Conservation (phyloP, 2,797 vertebrate species). For the Enoplosus armatus region DNA sequence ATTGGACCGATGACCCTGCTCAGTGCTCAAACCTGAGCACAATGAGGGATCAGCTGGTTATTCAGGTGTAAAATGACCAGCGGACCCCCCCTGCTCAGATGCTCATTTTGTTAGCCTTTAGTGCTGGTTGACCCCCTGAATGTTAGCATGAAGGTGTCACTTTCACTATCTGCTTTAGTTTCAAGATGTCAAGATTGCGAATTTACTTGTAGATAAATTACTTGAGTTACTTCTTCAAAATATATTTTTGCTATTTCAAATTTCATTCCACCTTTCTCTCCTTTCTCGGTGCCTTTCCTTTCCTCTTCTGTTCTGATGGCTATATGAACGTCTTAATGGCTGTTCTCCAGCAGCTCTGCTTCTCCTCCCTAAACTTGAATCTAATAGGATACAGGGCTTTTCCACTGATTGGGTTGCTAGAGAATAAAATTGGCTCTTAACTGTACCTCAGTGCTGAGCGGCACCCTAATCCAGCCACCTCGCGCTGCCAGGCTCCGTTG, state of each 20-base stretch:
- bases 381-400: slow-evolving; percentile 87
- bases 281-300: slow-evolving; percentile 6
- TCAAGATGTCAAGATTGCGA: slow-evolving; percentile 19
- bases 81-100: slow-evolving; percentile 38
- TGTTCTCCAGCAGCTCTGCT: slow-evolving; percentile 73
- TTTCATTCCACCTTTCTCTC: slow-evolving; percentile 15
- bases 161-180: slow-evolving; percentile 19
- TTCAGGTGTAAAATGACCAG: slow-evolving; percentile 72
- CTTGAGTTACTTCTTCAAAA: slow-evolving; percentile 16
- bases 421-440: slow-evolving; percentile 91
- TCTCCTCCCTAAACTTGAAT: slow-evolving; percentile 81
- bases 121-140: slow-evolving; percentile 11
- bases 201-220: slow-evolving; percentile 16
- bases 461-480: slow-evolving; percentile 83
- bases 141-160: slow-evolving; percentile 17
- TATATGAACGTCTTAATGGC: slow-evolving; percentile 84
- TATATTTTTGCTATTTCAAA: slow-evolving; percentile 25
- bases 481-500: slow-evolving; percentile 66
- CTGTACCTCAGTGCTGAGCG: slow-evolving; percentile 83
- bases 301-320: slow-evolving; percentile 78
- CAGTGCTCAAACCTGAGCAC: slow-evolving; percentile 56
- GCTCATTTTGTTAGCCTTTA: slow-evolving; percentile 51
- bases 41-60: slow-evolving; percentile 67
- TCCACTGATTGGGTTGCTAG: slow-evolving; percentile 91
- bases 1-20: slow-evolving; percentile 61